phyloP scores from a whole-genome alignment of 53 echinoderm and acorn worm genomes.

The Zoroaster sp. region DNA sequence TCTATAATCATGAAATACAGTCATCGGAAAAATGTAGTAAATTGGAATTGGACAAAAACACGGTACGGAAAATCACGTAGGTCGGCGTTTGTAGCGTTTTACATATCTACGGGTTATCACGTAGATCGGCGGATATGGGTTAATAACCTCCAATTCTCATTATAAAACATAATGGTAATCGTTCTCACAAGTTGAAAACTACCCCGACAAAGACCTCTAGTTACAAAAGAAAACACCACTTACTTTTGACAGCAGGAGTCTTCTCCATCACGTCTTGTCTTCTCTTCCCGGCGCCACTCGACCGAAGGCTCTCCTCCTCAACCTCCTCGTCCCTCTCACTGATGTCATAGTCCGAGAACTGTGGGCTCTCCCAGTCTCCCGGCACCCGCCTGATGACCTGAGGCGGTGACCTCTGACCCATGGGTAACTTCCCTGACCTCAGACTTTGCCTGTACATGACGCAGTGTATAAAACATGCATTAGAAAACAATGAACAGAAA shows the following conservation, averaged over 20 bases:
- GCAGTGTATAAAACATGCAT: too few species aligned
- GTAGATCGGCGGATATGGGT: too few species aligned
- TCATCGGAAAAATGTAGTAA: too few species aligned
- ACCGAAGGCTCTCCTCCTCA: constrained; percentile 11
- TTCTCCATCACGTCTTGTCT: background rate
- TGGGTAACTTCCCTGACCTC: constrained; percentile 12
- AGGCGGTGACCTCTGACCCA: constrained; percentile 42
- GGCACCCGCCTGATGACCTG: constrained; percentile 4
- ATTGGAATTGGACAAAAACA: too few species aligned
- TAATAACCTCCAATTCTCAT: too few species aligned
- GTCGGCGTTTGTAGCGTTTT: too few species aligned
- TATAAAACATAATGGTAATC: too few species aligned
- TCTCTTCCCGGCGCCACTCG: background rate
- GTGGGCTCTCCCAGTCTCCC: constrained; percentile 42
- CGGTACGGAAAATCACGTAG: too few species aligned
- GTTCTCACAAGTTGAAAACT: too few species aligned
- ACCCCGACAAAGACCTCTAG: too few species aligned
- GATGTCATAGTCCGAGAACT: constrained; percentile 37
- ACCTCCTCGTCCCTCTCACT: constrained; percentile 48
- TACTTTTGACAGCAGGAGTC: background rate
- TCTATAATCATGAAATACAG: too few species aligned
- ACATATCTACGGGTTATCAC: too few species aligned
- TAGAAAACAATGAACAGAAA: background rate
- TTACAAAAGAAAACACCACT: background rate
- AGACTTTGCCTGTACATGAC: constrained; percentile 25